Percentiles rank a stretch among this genome's conserved stretches.
Conservation (phyloP, 2,113 vertebrate species). For the Columba livia region DNA sequence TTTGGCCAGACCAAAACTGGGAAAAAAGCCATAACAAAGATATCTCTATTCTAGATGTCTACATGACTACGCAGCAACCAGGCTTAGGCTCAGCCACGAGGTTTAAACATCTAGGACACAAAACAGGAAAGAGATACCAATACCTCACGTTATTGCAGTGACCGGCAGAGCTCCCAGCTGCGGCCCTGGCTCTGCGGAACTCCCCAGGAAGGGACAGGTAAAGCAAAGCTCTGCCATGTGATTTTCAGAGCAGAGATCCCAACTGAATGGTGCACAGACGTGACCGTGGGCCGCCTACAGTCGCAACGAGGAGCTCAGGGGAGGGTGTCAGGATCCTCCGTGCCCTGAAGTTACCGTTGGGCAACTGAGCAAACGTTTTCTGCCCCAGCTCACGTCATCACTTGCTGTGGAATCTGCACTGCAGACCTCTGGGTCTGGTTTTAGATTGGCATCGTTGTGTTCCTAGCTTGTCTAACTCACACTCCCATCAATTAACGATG, state of each 20-base stretch:
- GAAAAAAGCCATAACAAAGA: background rate
- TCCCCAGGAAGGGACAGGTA: background rate
- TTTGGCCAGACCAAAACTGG: background rate
- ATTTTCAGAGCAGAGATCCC: background rate
- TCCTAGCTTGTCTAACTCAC: background rate
- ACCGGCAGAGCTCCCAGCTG: background rate
- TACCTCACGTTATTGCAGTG: background rate
- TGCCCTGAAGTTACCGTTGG: background rate
- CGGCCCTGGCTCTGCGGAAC: background rate
- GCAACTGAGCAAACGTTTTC: background rate
- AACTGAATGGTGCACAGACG: rapidly evolving
- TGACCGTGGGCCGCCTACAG: rapidly evolving
- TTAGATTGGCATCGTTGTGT: background rate
- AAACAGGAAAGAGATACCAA: background rate
- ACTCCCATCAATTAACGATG: background rate
- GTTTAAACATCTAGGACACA: background rate
- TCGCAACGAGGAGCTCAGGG: background rate
- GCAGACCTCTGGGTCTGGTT: background rate
- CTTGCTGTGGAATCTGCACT: background rate
- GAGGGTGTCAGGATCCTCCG: rapidly evolving
- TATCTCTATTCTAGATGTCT: background rate
- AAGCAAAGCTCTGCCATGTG: background rate
- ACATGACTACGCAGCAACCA: background rate
- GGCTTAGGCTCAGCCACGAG: background rate
- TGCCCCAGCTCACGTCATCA: background rate